phyloP scores from a whole-genome alignment of 2,888 invertebrate species.

The Muschampia plurimacula region DNA sequence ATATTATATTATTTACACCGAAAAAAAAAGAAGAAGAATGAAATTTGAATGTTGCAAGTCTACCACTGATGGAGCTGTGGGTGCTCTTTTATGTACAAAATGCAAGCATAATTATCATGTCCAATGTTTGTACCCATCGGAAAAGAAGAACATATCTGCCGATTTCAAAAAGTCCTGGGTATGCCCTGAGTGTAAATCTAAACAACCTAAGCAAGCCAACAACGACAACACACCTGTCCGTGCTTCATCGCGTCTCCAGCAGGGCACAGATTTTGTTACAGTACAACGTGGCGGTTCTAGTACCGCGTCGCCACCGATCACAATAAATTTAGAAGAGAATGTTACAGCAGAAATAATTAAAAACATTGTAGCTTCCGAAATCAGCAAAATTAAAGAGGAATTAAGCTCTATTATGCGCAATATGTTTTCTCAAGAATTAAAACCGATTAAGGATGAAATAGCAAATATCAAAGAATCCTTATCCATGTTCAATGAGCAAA shows the following conservation, averaged over 20 bases:
- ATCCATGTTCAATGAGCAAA: not conserved
- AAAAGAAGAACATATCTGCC: not conserved
- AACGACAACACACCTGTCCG: not conserved
- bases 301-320: not conserved
- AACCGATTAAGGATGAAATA: slow-evolving; percentile 2
- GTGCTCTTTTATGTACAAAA: not conserved
- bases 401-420: not conserved
- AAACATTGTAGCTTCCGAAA: not conserved
- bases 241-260: not conserved
- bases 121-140: not conserved
- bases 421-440: not conserved
- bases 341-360: not conserved
- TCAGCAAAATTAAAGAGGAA: not conserved
- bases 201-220: not conserved
- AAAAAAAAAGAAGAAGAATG: not conserved
- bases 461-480: not conserved
- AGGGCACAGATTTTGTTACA: not conserved
- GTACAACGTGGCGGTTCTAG: not conserved
- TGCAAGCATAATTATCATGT: not conserved
- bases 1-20: too few relatives aligned
- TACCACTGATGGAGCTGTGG: not conserved
- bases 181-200: not conserved
- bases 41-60: not conserved
- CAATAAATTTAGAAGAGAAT: not conserved
- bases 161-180: not conserved